Conservation (phyloP, 2,888 invertebrate species). For the Eueremaeus valkanovi region DNA sequence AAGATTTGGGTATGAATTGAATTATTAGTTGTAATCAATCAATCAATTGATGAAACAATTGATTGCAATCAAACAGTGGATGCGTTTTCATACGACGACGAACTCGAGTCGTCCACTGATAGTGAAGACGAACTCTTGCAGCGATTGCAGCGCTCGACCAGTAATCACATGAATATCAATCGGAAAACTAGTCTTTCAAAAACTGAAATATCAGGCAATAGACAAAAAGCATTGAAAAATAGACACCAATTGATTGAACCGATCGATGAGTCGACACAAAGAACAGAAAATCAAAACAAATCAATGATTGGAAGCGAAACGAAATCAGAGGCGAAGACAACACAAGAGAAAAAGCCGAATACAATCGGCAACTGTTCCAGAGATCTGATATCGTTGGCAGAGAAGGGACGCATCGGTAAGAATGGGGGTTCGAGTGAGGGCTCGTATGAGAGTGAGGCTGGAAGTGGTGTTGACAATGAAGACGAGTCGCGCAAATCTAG, state of each 20-base stretch:
- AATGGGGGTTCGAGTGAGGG: slow-evolving; percentile 46
- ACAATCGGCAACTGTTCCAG: slow-evolving; percentile 38
- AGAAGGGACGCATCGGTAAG: slow-evolving; percentile 48
- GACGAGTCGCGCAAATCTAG: slow-evolving; percentile 43
- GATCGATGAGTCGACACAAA: background rate
- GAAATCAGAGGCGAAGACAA: background rate
- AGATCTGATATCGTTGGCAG: slow-evolving; percentile 49
- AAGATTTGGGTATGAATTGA: slow-evolving; percentile 44
- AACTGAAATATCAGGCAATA: slow-evolving; percentile 24
- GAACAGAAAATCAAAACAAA: background rate
- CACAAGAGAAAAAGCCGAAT: background rate
- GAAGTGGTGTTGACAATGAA: slow-evolving; percentile 46
- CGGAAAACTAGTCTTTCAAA: slow-evolving; percentile 41
- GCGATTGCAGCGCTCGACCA: slow-evolving; percentile 54
- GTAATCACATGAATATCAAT: slow-evolving; percentile 44
- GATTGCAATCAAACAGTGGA: slow-evolving; percentile 41
- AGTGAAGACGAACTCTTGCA: slow-evolving; percentile 66
- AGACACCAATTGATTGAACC: slow-evolving; percentile 14
- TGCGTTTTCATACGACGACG: slow-evolving; percentile 62
- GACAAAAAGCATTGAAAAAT: slow-evolving; percentile 25
- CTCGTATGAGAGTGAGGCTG: slow-evolving; percentile 48
- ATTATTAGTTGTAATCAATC: too few relatives aligned
- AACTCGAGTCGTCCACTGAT: slow-evolving; percentile 65
- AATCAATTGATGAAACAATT: slow-evolving; percentile 41
- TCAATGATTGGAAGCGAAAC: background rate